Evolutionary conservation across 1,140 invertebrate genomes (phyloP).

Genomic region (Pollicipes pollicipes): DNA sequence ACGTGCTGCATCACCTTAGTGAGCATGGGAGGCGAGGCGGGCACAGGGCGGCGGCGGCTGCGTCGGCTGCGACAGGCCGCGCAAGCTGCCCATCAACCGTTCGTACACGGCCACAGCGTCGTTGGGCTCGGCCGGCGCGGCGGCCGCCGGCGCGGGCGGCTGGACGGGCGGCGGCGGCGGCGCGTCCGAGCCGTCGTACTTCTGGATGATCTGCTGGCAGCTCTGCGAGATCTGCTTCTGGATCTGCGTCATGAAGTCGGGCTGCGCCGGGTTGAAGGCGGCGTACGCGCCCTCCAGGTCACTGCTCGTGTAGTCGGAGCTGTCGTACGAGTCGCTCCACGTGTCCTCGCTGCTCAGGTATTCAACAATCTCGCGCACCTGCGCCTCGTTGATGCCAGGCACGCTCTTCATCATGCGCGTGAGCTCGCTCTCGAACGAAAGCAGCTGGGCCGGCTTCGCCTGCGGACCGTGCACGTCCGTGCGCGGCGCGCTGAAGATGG

Average conservation of each 20-base stretch:
- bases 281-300: slow-evolving; percentile 51
- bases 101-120: not conserved
- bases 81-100: not conserved
- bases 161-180: not conserved
- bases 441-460: slow-evolving; percentile 25
- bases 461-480: too few relatives aligned
- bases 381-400: slow-evolving; percentile 69
- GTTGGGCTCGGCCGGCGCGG: not conserved
- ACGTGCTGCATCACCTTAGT: slow-evolving; percentile 86
- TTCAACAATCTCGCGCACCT: slow-evolving; percentile 77
- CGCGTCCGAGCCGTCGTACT: not conserved
- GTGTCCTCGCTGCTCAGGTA: slow-evolving; percentile 78
- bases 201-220: slow-evolving; percentile 57
- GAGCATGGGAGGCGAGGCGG: slow-evolving; percentile 61
- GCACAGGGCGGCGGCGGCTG: slow-evolving; percentile 43
- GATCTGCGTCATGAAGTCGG: slow-evolving; percentile 44
- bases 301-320: slow-evolving; percentile 72
- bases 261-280: slow-evolving; percentile 20
- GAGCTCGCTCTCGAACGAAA: slow-evolving; percentile 72
- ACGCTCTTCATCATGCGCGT: slow-evolving; percentile 81
- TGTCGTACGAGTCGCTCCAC: slow-evolving; percentile 80
- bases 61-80: not conserved
- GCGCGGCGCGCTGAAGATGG: too few relatives aligned
- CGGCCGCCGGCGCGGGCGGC: too few relatives aligned
- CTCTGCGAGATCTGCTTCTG: slow-evolving; percentile 71